A percentile compares a stretch with the other conserved stretches of the same genome.
phyloP scores from a whole-genome alignment of 1,140 invertebrate genomes.

The Ridgeia piscesae region DNA sequence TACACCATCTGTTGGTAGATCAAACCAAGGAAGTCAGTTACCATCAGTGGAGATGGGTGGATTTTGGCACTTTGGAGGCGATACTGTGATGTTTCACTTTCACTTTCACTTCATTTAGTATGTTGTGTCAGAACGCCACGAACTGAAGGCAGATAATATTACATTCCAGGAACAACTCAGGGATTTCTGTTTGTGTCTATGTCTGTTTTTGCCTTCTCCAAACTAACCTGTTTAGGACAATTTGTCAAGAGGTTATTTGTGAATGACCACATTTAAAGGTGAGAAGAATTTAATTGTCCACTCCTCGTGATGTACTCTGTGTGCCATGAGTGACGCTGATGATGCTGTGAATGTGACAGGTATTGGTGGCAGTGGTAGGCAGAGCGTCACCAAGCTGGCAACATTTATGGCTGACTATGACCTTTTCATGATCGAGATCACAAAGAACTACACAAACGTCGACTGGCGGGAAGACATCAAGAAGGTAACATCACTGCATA shows the following conservation, averaged over 20 bases:
- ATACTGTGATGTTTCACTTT: too few species aligned
- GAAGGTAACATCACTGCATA: slow-evolving; percentile 37
- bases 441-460: slow-evolving; percentile 54
- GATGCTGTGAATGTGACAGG: slow-evolving; percentile 34
- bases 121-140: neutral
- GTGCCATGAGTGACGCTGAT: neutral
- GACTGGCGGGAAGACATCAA: slow-evolving; percentile 61
- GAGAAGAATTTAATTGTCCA: neutral
- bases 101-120: neutral
- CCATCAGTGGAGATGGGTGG: neutral
- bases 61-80: too few species aligned
- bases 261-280: too few species aligned
- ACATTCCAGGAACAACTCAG: neutral
- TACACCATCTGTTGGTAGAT: neutral
- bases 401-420: slow-evolving; percentile 59
- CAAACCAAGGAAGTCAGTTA: neutral
- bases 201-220: neutral
- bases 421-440: slow-evolving; percentile 58
- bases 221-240: neutral
- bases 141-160: neutral
- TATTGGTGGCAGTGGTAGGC: slow-evolving; percentile 58
- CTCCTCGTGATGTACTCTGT: neutral
- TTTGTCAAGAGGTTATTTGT: neutral
- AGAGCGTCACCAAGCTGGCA: slow-evolving; percentile 58
- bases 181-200: neutral